Percentiles rank a stretch among this genome's conserved stretches.
These are phyloP conservation scores for Anoncus sp. DNA, from an alignment of 2,888 invertebrate species.

Conservation along the genomic window DNA sequence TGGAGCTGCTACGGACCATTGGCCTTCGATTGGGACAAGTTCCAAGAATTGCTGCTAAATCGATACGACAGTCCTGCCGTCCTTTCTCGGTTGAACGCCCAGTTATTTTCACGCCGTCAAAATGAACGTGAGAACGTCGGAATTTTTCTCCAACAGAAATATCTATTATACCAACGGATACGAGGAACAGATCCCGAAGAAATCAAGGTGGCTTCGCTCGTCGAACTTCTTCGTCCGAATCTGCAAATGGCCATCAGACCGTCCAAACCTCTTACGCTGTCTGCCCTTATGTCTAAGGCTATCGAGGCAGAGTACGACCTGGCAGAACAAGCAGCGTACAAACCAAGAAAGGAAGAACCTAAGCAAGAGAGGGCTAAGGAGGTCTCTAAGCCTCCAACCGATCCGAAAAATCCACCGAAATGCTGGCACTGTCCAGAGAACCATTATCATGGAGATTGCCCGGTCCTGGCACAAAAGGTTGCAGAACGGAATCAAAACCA, in stretches of 20 bases:
- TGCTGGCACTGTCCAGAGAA: too few relatives aligned
- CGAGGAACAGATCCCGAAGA: too few relatives aligned
- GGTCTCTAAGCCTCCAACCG: too few relatives aligned
- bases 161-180: too few relatives aligned
- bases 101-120: background rate
- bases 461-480: too few relatives aligned
- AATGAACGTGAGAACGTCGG: too few relatives aligned
- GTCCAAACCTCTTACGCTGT: background rate
- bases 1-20: background rate
- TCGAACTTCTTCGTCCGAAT: too few relatives aligned
- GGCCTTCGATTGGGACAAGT: constrained; percentile 6
- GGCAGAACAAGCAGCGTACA: background rate
- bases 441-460: too few relatives aligned
- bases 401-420: background rate
- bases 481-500: background rate
- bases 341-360: background rate
- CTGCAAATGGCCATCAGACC: too few relatives aligned
- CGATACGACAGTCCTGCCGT: constrained; percentile 11
- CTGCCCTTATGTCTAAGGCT: background rate
- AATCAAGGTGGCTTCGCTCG: too few relatives aligned
- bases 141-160: too few relatives aligned
- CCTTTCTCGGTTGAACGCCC: background rate
- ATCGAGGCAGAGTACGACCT: too few relatives aligned
- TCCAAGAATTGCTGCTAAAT: background rate
- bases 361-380: background rate